Base-by-base conservation (phyloP, 1,140 invertebrate species). In the Physella acuta region DNA sequence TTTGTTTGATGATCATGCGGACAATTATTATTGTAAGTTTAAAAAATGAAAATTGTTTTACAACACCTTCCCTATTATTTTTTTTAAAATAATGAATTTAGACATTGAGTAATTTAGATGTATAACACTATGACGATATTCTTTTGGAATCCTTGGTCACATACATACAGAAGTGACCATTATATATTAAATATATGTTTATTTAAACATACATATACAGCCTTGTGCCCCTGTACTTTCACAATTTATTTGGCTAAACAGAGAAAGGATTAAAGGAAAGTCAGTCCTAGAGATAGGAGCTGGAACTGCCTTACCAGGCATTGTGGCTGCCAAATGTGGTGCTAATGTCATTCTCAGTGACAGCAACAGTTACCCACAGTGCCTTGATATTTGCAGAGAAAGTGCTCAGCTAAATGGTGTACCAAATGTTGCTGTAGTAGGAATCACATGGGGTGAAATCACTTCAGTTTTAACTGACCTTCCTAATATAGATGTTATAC, bases 201-300 rank as follows among this genome's bases (percentile, higher is more conserved):
- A n/a, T n/a, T n/a, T n/a, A n/a, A n/a, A n/a, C n/a, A 93, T 95
- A 82, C 95, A 96, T 87, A 94, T 93, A 73, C 97, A 94, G 95
- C 94, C 94, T 2, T 93, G 91, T 72, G 93, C 95, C 56, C 92
- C 93, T 26, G 90, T 97, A 4, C 84, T 97, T 16, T 94, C 94
- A 17, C 94, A 93, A 89, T 97, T 93, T 82, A 85, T 97, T 65
- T 96, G 93, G 93, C 90, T 92, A 70, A 89, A 94, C 68, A 75
- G 81, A 73, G 88, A 65, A 87, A 89, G 72, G 85, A 93, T 73
- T 79, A 86, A 3, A 91, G 91, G 89, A 8, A 79, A 77, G 68
- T 60, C 51, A 30, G 61, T 84, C 16, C 63, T 84, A 26, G 82
- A 97, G 86, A 85, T 98, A 20, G 94, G 95, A n/a, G 92, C 93